These are phyloP conservation scores for Ciona savignyi DNA, from an alignment of 23 tunicate species.

Conservation along the genomic window DNA sequence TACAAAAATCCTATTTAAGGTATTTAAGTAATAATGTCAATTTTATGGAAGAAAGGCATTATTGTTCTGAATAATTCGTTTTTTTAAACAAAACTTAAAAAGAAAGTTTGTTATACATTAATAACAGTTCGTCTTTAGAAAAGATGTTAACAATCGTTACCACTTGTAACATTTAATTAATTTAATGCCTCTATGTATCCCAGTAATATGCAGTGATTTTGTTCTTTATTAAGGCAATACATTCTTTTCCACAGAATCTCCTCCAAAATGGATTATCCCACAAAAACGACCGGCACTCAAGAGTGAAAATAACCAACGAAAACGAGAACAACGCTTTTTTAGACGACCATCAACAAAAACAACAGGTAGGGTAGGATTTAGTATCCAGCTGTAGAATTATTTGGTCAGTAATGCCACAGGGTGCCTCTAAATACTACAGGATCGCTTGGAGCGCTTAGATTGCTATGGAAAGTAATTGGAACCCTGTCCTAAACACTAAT, in stretches of 20 bases:
- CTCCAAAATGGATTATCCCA: constrained; percentile 19
- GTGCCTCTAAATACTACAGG: too few species aligned
- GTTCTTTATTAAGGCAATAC: too few species aligned
- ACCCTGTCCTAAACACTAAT: too few species aligned
- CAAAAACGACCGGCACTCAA: constrained; percentile 16
- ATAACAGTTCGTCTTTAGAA: not conserved
- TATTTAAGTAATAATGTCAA: not conserved
- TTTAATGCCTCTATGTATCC: too few species aligned
- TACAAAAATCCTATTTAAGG: not conserved
- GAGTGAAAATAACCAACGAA: constrained; percentile 3
- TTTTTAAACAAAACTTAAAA: not conserved
- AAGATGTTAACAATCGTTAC: too few species aligned
- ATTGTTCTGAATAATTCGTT: not conserved
- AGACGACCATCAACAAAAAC: constrained; percentile 45
- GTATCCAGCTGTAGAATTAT: too few species aligned
- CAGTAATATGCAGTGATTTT: too few species aligned
- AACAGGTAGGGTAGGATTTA: too few species aligned
- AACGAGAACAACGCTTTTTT: constrained; percentile 25
- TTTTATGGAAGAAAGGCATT: not conserved
- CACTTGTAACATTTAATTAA: too few species aligned
- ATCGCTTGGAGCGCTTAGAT: too few species aligned
- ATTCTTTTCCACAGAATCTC: constrained; percentile 22
- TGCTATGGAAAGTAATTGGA: too few species aligned
- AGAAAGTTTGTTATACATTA: not conserved
- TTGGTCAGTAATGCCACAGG: too few species aligned